Evolutionary conservation across 2,797 vertebrate genomes (phyloP), one percentile per base, ranked within the genome.

Genomic region (Leucoraja ocellata): DNA sequence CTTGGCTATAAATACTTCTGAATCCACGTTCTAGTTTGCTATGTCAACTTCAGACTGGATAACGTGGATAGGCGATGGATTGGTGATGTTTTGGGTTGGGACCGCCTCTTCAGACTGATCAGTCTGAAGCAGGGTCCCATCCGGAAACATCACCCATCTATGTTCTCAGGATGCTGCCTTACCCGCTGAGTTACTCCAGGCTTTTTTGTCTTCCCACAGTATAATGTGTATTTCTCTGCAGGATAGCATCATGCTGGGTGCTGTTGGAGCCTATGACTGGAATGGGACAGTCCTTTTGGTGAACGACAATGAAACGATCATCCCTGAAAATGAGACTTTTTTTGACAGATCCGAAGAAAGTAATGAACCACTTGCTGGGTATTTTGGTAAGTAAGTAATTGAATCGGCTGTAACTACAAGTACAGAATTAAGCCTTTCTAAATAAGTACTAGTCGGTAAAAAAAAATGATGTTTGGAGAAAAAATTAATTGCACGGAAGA

Each of bases 261-360:
- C 99, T 7, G 98, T 99, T 92, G 99, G 99, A 93, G 98, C 99
- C 0, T 99, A 98, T 93, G 98, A 99, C 94, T 99, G 99, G 99
- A 99, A 99, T 4, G 99, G 99, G 93, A 99, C 98, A 0, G 98
- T 99, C 25, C 95, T 99, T 28, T 98, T 98, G 98, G 96, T 98
- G 28, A 97, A 96, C 0, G 95, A 95, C 0, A 94, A 93, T 68
- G 93, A 78, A 54, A 94, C 95, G 16, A 68, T 97, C 28, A 94
- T 96, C 74, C 98, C 98, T 9, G 74, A 81, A 83, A 97, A 97
- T 73, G 95, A 94, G 14, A 94, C 97, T 80, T 99, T 99, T 94
- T 96, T 96, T 46, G 94, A 97, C 94, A 95, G 96, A 7, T 92
- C 93, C 28, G 94, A 94, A 8, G 96, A 96, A 83, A 96, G 94